Base-by-base conservation (phyloP, 2,113 vertebrate species). In the Smithornis capensis region DNA sequence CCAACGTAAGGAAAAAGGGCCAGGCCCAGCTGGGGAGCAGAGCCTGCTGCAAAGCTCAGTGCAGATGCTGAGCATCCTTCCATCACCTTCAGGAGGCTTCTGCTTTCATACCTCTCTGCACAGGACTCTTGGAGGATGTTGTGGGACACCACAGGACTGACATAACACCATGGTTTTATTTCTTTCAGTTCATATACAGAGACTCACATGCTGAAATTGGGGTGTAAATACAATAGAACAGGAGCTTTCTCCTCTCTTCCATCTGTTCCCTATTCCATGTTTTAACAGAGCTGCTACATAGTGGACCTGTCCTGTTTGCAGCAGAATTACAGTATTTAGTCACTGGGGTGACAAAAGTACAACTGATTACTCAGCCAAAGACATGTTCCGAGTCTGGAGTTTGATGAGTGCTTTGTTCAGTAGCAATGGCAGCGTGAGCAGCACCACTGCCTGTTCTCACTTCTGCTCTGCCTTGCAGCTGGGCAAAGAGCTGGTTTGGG, bases 381-480 rank as follows among this genome's bases (percentile, higher is more conserved):
- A 47, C 56, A 2, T 47, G n/a, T 56, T 86, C 22, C 0, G 5
- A 42, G 69, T 53, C 33, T 89, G 81, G 14, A 60, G 38, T 52
- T 64, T 50, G 81, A 68, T 38, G 50, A 89, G 52, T 62, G 19
- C 45, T 64, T 59, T 33, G 85, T 24, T 75, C 19, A 57, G 33
- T 62, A 53, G 73, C 35, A 6, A 2, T 77, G 38, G 47, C 90
- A 59, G 59, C 0, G 1, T 75, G 75, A 95, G 91, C 88, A 88
- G 73, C 24, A 3, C 45, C 67, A 23, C 44, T 2, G 2, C 80
- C 68, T 63, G 68, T 56, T 95, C 68, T 81, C 84, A 67, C 68
- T 88, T 81, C 85, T 88, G 82, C 90, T 92, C 49, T 86, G 83
- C 73, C 64, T 81, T 81, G 68, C 91, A 94, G 86, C 89, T 78